phyloP scores from a whole-genome alignment of 2,888 invertebrate species.

The Spodoptera littoralis region DNA sequence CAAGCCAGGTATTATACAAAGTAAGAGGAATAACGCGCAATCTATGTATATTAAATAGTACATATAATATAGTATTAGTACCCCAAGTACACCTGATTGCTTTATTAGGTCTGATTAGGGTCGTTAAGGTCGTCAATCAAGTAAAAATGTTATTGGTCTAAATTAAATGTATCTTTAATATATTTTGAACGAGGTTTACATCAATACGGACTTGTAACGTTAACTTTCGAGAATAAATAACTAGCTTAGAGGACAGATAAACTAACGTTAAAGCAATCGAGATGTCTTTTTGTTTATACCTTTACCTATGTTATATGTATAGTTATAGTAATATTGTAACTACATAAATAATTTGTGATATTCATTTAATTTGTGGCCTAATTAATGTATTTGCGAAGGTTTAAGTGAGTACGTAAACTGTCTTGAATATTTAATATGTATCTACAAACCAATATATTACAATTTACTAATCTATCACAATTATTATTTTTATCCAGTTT shows the following conservation, averaged over 20 bases:
- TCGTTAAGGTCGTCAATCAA: constrained; percentile 39
- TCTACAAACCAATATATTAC: no score
- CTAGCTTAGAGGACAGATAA: constrained; percentile 2
- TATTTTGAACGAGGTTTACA: constrained; percentile 13
- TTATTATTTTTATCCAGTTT: constrained; percentile 19
- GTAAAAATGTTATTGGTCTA: constrained; percentile 14
- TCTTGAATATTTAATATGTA: constrained; percentile 7
- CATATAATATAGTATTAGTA: constrained; percentile 37
- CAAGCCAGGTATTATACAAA: constrained; percentile 6
- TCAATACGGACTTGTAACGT: constrained; percentile 13
- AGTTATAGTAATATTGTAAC: no score
- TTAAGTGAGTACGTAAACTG: constrained; percentile 32
- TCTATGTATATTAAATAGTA: constrained; percentile 33
- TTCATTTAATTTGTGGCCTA: constrained; percentile 49
- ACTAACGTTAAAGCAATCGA: no score
- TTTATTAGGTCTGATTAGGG: constrained; percentile 25
- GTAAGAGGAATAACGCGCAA: constrained; percentile 25
- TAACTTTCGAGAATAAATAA: constrained; percentile 20
- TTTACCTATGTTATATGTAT: no score
- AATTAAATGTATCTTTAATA: constrained; percentile 10
- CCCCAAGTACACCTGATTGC: constrained; percentile 29
- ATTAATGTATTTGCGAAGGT: constrained; percentile 40
- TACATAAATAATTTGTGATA: constrained; percentile 47
- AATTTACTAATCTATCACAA: no score
- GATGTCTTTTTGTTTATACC: no score